Evolutionary conservation across 2,888 invertebrate species (phyloP).

Genomic region (Leptopilina drosophilae): DNA sequence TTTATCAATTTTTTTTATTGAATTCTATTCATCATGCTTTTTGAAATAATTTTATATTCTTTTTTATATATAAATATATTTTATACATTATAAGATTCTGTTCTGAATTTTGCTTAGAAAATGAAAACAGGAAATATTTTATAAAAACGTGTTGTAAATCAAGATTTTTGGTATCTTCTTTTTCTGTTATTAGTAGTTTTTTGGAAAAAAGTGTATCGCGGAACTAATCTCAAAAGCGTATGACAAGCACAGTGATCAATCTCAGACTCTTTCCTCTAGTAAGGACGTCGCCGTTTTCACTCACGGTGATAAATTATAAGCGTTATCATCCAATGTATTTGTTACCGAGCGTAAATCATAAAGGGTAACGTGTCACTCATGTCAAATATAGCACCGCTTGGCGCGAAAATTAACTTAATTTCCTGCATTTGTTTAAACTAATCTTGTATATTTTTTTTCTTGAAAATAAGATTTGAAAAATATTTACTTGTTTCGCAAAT

Average conservation of each 20-base stretch:
- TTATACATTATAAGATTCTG: no score
- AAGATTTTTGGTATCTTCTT: neutral
- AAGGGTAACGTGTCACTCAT: slow-evolving; percentile 32
- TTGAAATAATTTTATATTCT: no score
- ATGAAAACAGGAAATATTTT: neutral
- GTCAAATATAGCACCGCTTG: slow-evolving; percentile 7
- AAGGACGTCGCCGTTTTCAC: slow-evolving; percentile 66
- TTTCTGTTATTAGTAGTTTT: neutral
- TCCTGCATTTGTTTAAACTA: slow-evolving; percentile 12
- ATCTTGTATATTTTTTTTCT: neutral
- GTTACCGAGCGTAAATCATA: slow-evolving; percentile 61
- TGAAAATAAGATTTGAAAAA: neutral
- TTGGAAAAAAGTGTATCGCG: slow-evolving; percentile 21
- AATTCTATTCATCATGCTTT: no score
- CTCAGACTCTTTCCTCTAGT: slow-evolving; percentile 52
- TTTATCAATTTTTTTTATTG: no score
- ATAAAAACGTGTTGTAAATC: neutral
- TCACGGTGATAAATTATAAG: slow-evolving; percentile 59
- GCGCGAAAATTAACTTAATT: neutral
- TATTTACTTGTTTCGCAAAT: neutral
- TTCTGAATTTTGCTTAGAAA: no score
- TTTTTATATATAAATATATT: no score
- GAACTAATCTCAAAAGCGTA: slow-evolving; percentile 31
- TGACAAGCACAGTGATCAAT: slow-evolving; percentile 52
- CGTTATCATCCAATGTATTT: slow-evolving; percentile 65